These are phyloP conservation scores for Bombus sylvicola DNA, from an alignment of 1,140 invertebrate genomes.

Conservation along the genomic window DNA sequence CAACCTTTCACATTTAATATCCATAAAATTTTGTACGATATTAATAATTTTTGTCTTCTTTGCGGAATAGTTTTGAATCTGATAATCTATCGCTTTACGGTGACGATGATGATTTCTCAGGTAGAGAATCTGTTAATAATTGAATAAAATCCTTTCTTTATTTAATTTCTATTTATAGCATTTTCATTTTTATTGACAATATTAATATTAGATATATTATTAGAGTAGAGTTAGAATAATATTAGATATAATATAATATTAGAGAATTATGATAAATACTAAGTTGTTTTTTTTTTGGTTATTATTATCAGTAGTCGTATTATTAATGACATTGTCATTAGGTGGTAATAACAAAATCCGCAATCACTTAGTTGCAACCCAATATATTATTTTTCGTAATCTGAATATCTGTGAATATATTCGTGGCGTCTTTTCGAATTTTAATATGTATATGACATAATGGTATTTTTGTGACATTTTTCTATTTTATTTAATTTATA, in stretches of 20 bases:
- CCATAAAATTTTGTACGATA: neutral
- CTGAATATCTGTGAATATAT: neutral
- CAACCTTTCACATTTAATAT: neutral
- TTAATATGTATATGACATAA: neutral
- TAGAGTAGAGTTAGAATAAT: no score
- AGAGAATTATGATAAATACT: neutral
- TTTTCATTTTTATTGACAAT: neutral
- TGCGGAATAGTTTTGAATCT: neutral
- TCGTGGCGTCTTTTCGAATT: neutral
- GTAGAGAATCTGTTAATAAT: neutral
- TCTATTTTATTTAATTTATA: neutral
- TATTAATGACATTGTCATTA: no score
- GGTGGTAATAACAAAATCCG: no score
- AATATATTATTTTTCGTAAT: neutral
- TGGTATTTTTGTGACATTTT: neutral
- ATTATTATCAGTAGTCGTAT: no score
- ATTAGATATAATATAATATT: neutral
- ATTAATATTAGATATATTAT: neutral
- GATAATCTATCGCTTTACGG: neutral
- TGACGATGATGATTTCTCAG: no score
- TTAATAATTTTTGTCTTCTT: neutral
- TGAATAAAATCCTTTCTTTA: neutral
- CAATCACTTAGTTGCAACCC: no score
- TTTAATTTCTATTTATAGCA: neutral
- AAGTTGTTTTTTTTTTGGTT: neutral